Base-by-base conservation (phyloP, 1,140 invertebrate species). In the Neodiprion fabricii region DNA sequence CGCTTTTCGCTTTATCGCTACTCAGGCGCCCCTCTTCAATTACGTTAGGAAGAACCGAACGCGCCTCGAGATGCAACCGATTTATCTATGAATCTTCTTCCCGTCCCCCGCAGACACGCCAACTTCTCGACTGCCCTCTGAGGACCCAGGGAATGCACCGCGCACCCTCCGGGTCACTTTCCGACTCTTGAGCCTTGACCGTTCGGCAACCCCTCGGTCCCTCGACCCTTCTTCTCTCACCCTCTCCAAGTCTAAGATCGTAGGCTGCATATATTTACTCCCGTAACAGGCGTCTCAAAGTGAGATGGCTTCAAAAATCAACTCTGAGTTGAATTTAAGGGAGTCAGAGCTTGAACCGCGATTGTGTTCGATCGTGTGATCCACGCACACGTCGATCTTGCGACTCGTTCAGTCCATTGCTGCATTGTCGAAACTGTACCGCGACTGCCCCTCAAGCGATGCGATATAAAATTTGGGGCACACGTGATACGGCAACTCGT, bases 401-500 rank as follows among this genome's bases (percentile, higher is more conserved):
- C 28, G 0, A 40, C 28, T 40, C 1, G 28, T 40, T 1, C 28
- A 40, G 5, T 1, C 28, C 28, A 5, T 40, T 40, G 5, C 5
- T 5, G 28, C 28, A 40, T 40, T 40, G 5, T 5, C 28, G 28
- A 40, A 40, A 40, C 28, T 40, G 2, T 40, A 40, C 28, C 28
- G 1, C 28, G 2, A 40, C 28, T 40, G 28, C 28, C 28, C 28
- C 2, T 40, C 28, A 40, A 40, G 28, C 1, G 28, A 40, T 5
- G 28, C 28, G 28, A 77, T 75, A 73, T 76, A 66, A 70, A 75
- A 77, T 75, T 48, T 70, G 53, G 70, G 40, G 67, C 67, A 47
- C 48, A 71, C 70, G n/a, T 47, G 40, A 23, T 21, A 40, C 5
- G 70, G 40, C 70, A 50, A 4, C 17, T 48, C 47, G 48, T 48